Evolutionary conservation across 2,888 invertebrate genomes (phyloP), one percentile per base, ranked within the genome.

Genomic region (Neuroscelio doddi): DNA sequence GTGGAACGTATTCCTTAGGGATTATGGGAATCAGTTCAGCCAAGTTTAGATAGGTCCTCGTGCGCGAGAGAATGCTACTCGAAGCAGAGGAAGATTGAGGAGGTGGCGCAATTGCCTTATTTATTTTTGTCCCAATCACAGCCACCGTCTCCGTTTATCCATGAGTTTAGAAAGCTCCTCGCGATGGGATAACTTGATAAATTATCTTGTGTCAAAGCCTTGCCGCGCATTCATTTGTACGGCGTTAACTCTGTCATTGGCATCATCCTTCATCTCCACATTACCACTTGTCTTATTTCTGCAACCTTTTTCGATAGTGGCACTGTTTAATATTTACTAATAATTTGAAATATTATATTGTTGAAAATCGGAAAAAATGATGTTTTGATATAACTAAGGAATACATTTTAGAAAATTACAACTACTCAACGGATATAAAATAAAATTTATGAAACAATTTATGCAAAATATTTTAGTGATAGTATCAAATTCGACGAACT

Each of bases 191-290:
- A 72, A 70, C 72, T 75, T 83, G 83, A 84, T 81, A 81, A 84
- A 84, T 83, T 80, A 75, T 73, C 75, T 64, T 72, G 70, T 75
- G 83, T 83, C 83, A 82, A 80, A 82, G 76, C 78, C 78, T 78
- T 68, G 71, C 69, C 79, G 76, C 77, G 80, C 83, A 81, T 83
- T 83, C 82, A 84, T 84, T 84, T 83, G 82, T 81, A 83, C 73
- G 67, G 74, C 77, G 78, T 81, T 80, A 79, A 75, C 77, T 77
- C 79, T 82, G 83, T 81, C 83, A 80, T 79, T 80, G 78, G 74
- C 78, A 76, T 71, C 80, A 82, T 84, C 77, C 75, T 76, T 84
- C 83, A 83, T 82, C 79, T 78, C 68, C 56, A 56, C 29, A 34
- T 47, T 42, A n/a, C 52, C 38, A 34, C 38, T 27, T 21, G 38